These are phyloP conservation scores for Siniperca obscura DNA, from an alignment of 2,797 vertebrate genomes.

Conservation along the genomic window DNA sequence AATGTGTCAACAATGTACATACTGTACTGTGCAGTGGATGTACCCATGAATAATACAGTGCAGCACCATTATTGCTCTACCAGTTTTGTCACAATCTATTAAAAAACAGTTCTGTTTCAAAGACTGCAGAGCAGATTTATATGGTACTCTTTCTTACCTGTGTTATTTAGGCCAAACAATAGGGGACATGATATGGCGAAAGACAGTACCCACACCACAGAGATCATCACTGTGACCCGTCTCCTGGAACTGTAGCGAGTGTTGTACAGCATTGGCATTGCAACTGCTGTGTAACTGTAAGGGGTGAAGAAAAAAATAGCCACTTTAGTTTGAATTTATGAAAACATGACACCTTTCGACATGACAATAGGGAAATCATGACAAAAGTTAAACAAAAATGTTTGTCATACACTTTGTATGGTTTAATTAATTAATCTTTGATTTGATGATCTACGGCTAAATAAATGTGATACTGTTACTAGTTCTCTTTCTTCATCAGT, in stretches of 20 bases:
- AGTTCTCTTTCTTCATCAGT: slow-evolving; percentile 22
- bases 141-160: slow-evolving; percentile 85
- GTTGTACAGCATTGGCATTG: slow-evolving; percentile 99
- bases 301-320: neutral
- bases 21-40: neutral
- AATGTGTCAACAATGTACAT: neutral
- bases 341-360: neutral
- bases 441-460: neutral
- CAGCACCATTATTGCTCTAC: neutral
- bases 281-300: slow-evolving; percentile 96
- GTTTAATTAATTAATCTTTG: neutral
- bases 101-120: slow-evolving; percentile 1
- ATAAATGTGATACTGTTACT: neutral
- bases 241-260: slow-evolving; percentile 98
- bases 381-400: neutral
- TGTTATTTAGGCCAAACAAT: slow-evolving; percentile 96
- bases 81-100: neutral
- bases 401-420: neutral
- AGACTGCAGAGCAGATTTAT: neutral
- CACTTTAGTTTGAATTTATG: neutral
- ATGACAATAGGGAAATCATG: neutral
- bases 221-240: slow-evolving; percentile 96
- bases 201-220: slow-evolving; percentile 97
- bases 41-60: slow-evolving; percentile 27
- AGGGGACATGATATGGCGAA: slow-evolving; percentile 98